Conservation (phyloP, 2,113 vertebrate genomes). For the Bombycilla garrulus region DNA sequence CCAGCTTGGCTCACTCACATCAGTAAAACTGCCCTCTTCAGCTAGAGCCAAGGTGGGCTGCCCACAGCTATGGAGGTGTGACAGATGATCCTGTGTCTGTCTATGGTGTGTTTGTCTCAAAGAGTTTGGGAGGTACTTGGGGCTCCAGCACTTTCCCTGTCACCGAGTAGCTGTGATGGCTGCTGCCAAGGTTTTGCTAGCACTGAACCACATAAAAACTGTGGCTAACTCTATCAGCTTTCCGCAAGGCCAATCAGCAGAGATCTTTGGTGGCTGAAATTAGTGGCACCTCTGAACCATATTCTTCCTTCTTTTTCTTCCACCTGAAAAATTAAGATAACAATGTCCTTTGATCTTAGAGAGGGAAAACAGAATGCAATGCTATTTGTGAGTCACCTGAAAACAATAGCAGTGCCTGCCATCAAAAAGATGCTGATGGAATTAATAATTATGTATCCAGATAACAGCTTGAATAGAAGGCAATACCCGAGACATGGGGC, state of each 20-base stretch:
- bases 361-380: neutral
- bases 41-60: neutral
- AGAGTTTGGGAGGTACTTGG: neutral
- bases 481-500: neutral
- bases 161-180: neutral
- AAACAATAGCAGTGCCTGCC: conserved; percentile 33
- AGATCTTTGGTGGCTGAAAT: conserved; percentile 17
- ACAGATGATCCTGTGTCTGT: neutral
- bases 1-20: fast-evolving
- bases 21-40: neutral
- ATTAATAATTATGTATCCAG: conserved; percentile 52
- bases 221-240: neutral
- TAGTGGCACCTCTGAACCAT: conserved; percentile 2
- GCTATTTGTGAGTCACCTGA: neutral
- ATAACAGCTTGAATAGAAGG: conserved; percentile 32
- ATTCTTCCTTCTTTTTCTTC: neutral
- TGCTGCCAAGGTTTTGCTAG: neutral
- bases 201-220: neutral
- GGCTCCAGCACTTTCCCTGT: fast-evolving
- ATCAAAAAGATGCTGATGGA: conserved; percentile 26
- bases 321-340: conserved; percentile 61
- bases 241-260: conserved; percentile 20
- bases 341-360: neutral
- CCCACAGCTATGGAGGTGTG: fast-evolving
- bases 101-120: fast-evolving